phyloP scores from a whole-genome alignment of 2,888 invertebrate genomes.

The Enchytraeus crypticus region DNA sequence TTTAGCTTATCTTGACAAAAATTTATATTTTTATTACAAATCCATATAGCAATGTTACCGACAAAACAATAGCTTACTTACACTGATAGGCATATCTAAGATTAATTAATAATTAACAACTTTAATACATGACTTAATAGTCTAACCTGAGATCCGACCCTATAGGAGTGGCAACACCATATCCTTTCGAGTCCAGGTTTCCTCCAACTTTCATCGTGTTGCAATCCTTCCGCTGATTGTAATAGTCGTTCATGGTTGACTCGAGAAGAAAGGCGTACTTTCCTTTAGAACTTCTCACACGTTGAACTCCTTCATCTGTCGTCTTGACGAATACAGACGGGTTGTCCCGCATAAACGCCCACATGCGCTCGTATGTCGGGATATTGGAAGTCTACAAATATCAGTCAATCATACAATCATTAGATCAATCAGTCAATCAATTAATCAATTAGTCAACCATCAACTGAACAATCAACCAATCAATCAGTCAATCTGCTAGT shows the following conservation, averaged over 20 bases:
- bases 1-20: too few species aligned
- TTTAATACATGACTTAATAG: too few species aligned
- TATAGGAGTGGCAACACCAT: constrained; percentile 84
- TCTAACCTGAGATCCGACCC: constrained; percentile 79
- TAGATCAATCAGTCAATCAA: too few species aligned
- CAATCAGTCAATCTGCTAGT: too few species aligned
- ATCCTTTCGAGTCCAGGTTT: constrained; percentile 71
- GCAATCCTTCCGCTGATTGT: constrained; percentile 71
- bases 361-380: constrained; percentile 87
- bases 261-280: constrained; percentile 59
- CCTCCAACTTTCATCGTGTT: constrained; percentile 61
- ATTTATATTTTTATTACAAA: too few species aligned
- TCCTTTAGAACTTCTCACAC: constrained; percentile 52
- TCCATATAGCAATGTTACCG: too few species aligned
- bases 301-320: constrained; percentile 61
- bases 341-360: constrained; percentile 82
- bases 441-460: too few species aligned
- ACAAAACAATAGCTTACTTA: too few species aligned
- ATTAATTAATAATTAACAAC: too few species aligned
- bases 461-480: too few species aligned
- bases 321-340: constrained; percentile 67
- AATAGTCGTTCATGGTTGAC: constrained; percentile 64
- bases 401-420: too few species aligned
- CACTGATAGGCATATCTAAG: too few species aligned
- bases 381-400: constrained; percentile 67